Conservation (phyloP, 2,797 vertebrate genomes). For the Halcyon smyrnensis region DNA sequence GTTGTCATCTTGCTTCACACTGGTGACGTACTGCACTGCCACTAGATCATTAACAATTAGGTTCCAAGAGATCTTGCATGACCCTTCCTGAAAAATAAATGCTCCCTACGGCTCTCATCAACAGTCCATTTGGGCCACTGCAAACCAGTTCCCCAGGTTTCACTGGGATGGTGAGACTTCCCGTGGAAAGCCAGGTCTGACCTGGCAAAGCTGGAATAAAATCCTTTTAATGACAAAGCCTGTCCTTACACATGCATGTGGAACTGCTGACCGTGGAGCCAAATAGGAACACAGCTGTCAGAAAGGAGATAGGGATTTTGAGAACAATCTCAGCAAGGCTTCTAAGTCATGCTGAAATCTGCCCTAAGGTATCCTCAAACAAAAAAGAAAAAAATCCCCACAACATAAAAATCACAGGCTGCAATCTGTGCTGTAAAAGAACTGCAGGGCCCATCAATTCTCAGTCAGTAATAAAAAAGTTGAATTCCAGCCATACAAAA, state of each 20-base stretch:
- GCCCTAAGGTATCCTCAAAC: not conserved
- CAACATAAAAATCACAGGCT: not conserved
- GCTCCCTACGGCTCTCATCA: not conserved
- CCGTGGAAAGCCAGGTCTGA: not conserved
- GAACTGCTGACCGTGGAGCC: not conserved
- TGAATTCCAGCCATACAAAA: slow-evolving; percentile 59
- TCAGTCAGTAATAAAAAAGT: slow-evolving; percentile 61
- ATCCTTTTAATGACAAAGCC: not conserved
- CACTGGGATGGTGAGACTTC: not conserved
- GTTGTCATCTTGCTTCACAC: not conserved
- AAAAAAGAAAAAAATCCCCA: not conserved
- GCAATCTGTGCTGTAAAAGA: slow-evolving; percentile 12
- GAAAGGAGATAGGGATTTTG: not conserved
- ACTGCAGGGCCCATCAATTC: slow-evolving; percentile 61
- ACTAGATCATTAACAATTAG: not conserved
- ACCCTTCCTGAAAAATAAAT: not conserved
- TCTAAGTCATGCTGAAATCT: slow-evolving; percentile 7
- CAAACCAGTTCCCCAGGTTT: not conserved
- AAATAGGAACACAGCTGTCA: not conserved
- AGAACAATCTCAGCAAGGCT: not conserved
- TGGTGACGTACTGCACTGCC: not conserved
- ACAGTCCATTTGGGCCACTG: not conserved
- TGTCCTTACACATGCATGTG: not conserved
- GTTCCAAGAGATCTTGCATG: not conserved
- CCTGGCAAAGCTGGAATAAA: not conserved